Evolutionary conservation across 1,140 invertebrate species (phyloP), one percentile per base, ranked within the genome.

Genomic region (Platyura marginata): DNA sequence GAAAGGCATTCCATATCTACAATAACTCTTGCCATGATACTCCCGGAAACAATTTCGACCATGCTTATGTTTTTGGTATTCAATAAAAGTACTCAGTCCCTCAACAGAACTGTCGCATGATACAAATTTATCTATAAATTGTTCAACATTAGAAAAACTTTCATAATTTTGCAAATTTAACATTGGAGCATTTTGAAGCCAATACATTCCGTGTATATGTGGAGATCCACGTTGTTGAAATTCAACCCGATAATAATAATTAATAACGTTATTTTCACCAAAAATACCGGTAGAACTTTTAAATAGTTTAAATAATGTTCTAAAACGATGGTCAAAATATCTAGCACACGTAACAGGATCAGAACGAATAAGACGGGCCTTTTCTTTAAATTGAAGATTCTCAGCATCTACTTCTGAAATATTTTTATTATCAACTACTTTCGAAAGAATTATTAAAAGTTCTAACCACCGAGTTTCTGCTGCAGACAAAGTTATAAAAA

Each of bases 201-300:
- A 67, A n/a, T 60, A 23, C 3, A 67, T 43, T 35, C 59, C 52
- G 42, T 67, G 62, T 11, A 62, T 37, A 51, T 66, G 63, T 15
- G 64, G 63, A 40, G 51, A 59, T 5, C 64, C 64, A 21, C 62
- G 52, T 43, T 64, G 57, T 45, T 66, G 62, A 48, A 61, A 65
- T 45, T 66, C 60, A 36, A 66, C 57, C 39, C 55, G 48, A 44
- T 49, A 55, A 44, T 52, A 54, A 39, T 37, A 47, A 46, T 56
- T 48, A 25, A 40, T 48, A 1, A 53, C 37, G 16, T 41, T 21
- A 22, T 33, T 21, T 40, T 44, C 47, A 20, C 40, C 47, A 39
- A 51, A 48, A 25, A 48, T 41, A n/a, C 39, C 42, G 2, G 20
- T 19, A 11, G 6, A n/a, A 11, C 4, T 13, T 43, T 43, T 47